phyloP scores from a whole-genome alignment of 2,888 invertebrate genomes.

The Xanthorhoe designata region DNA sequence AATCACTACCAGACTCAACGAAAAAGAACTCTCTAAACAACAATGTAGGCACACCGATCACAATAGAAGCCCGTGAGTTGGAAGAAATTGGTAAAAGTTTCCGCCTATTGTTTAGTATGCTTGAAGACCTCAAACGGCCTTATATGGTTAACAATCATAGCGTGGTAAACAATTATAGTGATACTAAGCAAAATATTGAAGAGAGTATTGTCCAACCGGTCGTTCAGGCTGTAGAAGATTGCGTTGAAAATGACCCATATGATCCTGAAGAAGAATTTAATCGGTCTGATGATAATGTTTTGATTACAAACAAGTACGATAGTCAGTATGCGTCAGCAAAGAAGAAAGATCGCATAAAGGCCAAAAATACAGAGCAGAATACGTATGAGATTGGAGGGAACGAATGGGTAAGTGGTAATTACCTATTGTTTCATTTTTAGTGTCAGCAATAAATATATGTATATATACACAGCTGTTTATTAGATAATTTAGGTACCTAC shows the following conservation, averaged over 20 bases:
- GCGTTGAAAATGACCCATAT: constrained; percentile 30
- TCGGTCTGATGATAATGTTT: constrained; percentile 60
- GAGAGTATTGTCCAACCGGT: constrained; percentile 9
- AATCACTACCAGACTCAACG: constrained; percentile 61
- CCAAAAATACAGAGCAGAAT: constrained; percentile 13
- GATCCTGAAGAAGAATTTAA: constrained; percentile 51
- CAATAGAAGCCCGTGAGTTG: constrained; percentile 52
- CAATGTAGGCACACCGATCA: constrained; percentile 38
- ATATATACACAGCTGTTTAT: no score
- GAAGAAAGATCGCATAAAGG: constrained; percentile 16
- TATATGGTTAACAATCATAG: constrained; percentile 18
- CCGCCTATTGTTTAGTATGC: constrained; percentile 54
- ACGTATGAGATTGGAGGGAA: constrained; percentile 18
- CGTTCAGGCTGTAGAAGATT: constrained; percentile 26
- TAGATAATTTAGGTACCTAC: no score
- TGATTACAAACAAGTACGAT: constrained; percentile 61
- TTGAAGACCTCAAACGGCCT: constrained; percentile 56
- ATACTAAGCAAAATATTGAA: constrained; percentile 15
- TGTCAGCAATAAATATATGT: not conserved
- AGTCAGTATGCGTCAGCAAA: constrained; percentile 36
- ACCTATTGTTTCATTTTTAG: not conserved
- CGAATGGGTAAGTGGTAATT: constrained; percentile 52
- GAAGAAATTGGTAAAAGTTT: constrained; percentile 59
- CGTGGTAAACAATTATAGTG: constrained; percentile 14
- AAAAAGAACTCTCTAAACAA: constrained; percentile 48